These are phyloP conservation scores for Phrynocephalus forsythii DNA, from an alignment of 2,797 vertebrate genomes.

Conservation along the genomic window DNA sequence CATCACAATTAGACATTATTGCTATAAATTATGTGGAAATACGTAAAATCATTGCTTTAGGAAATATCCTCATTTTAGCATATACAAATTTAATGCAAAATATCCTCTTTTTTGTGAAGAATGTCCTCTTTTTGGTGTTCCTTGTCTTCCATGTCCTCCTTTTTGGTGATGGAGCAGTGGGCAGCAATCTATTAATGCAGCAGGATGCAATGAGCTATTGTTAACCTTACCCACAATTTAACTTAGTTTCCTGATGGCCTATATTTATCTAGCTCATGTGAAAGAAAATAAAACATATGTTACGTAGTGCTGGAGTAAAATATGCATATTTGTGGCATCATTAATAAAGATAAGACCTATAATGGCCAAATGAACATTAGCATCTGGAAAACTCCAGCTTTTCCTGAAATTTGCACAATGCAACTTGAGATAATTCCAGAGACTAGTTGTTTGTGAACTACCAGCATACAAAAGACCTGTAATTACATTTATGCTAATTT, in stretches of 20 bases:
- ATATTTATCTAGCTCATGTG: not conserved
- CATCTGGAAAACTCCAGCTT: constrained; percentile 29
- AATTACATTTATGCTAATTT: constrained; percentile 57
- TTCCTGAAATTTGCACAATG: constrained; percentile 23
- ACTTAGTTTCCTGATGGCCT: not conserved
- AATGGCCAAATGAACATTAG: not conserved
- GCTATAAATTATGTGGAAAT: too few relatives aligned
- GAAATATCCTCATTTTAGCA: too few relatives aligned
- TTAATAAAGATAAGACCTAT: constrained; percentile 15
- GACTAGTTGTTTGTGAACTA: constrained; percentile 46
- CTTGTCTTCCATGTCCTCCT: too few relatives aligned
- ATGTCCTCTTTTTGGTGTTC: too few relatives aligned
- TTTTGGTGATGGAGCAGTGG: too few relatives aligned
- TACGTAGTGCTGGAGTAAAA: constrained; percentile 24
- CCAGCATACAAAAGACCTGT: constrained; percentile 27
- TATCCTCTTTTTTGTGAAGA: too few relatives aligned
- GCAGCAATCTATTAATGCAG: too few relatives aligned
- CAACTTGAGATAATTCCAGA: constrained; percentile 32
- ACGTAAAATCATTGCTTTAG: too few relatives aligned
- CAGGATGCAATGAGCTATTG: too few relatives aligned
- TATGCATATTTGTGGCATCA: not conserved
- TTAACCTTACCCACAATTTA: too few relatives aligned
- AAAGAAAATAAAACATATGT: not conserved
- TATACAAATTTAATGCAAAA: too few relatives aligned
- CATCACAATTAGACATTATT: too few relatives aligned